Conservation (phyloP, 1,140 invertebrate genomes). For the Zelostemma sp. region DNA sequence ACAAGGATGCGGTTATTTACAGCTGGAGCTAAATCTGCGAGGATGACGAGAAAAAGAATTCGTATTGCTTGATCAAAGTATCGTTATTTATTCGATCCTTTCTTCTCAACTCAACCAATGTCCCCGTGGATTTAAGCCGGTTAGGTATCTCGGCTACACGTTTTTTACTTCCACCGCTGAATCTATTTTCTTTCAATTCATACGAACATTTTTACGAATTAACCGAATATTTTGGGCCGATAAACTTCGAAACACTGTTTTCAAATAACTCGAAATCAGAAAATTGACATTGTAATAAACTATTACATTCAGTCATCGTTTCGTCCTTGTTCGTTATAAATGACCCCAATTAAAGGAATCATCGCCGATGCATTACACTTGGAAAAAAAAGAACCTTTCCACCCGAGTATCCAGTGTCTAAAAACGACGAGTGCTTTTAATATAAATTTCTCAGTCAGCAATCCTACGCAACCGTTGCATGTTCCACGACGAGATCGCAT, state of each 20-base stretch:
- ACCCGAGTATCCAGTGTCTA: no score
- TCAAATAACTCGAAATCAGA: no score
- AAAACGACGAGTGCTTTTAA: no score
- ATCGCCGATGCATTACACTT: no score
- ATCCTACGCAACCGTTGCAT: slow-evolving; percentile 42
- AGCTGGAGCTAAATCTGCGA: not conserved
- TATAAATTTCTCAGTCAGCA: slow-evolving; percentile 58
- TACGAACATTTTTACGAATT: not conserved
- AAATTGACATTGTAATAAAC: no score
- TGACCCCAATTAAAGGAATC: no score
- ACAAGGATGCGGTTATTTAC: not conserved
- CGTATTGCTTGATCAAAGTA: not conserved
- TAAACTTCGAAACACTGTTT: no score
- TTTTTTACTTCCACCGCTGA: not conserved
- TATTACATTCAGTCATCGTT: no score
- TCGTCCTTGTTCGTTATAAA: no score
- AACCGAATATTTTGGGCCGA: no score
- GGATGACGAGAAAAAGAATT: not conserved
- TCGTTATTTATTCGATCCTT: not conserved
- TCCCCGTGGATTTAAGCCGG: not conserved
- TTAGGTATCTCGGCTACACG: not conserved
- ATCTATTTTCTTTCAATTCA: not conserved
- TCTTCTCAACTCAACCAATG: not conserved
- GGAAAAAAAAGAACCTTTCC: no score
- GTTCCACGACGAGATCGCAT: slow-evolving; percentile 34